A percentile compares a stretch with the other conserved stretches of the same genome.
These are phyloP conservation scores for Collichthys lucidus DNA, from an alignment of 2,113 vertebrate species.

Conservation along the genomic window DNA sequence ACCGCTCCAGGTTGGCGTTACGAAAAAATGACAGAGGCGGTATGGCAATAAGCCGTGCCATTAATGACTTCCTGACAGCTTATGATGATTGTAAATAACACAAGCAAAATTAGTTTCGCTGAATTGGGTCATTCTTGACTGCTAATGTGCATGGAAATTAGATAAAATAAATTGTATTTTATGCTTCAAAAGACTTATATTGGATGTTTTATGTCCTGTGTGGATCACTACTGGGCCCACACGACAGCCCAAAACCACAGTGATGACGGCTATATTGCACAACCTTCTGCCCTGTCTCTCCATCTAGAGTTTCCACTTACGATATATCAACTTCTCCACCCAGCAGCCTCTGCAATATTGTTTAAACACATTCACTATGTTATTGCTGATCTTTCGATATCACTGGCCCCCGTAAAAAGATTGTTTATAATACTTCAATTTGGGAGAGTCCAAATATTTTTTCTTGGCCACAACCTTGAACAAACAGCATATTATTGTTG, in stretches of 20 bases:
- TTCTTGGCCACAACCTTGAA: conserved; percentile 79
- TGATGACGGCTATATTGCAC: conserved; percentile 43
- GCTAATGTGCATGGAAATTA: conserved; percentile 46
- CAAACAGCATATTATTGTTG: conserved; percentile 84
- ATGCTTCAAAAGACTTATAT: conserved; percentile 38
- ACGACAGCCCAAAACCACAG: conserved; percentile 40
- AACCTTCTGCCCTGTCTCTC: conserved; percentile 28
- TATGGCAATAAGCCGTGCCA: conserved; percentile 50
- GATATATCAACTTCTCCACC: conserved; percentile 59
- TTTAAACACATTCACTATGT: conserved; percentile 72
- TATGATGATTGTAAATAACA: conserved; percentile 53
- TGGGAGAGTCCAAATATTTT: conserved; percentile 85
- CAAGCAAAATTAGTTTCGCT: conserved; percentile 38
- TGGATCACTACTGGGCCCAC: conserved; percentile 30
- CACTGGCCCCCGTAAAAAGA: conserved; percentile 72
- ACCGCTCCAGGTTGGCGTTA: conserved; percentile 58
- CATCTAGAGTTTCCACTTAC: conserved; percentile 58
- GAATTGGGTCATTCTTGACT: conserved; percentile 23
- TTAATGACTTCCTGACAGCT: conserved; percentile 70
- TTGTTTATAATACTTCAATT: conserved; percentile 84
- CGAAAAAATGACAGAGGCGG: conserved; percentile 45
- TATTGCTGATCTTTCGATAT: conserved; percentile 78
- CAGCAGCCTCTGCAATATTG: conserved; percentile 62
- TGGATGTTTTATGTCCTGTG: conserved; percentile 54
- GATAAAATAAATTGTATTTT: conserved; percentile 35